Evolutionary conservation across 2,888 invertebrate species (phyloP), one percentile per base, ranked within the genome.

Genomic region (Pterostichus madidus): DNA sequence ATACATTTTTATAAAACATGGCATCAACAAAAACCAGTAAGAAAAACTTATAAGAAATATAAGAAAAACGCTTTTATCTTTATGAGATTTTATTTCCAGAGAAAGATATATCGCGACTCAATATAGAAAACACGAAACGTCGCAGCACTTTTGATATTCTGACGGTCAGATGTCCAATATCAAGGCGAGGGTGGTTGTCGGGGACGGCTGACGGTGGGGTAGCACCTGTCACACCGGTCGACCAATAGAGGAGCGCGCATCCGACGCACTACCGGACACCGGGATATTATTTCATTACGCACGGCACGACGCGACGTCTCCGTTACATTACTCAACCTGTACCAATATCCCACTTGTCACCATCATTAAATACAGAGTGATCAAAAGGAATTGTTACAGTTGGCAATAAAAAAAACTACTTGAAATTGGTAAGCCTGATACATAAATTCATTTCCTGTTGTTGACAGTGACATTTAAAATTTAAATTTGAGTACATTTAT

Each of bases 91-190:
- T 39, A 39, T 39, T 39, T 52, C 52, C n/a, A 52, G n/a, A 13
- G 10, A n/a, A 49, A 49, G 13, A 52, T 13, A 52, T 52, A 46
- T 11, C 8, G 46, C 4, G 46, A 46, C 11, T 46, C 46, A 46
- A 46, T 46, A 52, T 39, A 39, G 39, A 39, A 39, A 39, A 39
- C 39, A 39, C 39, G 53, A 17, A 13, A 53, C 13, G 13, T 7
- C n/a, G 53, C 0, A 53, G 53, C 17, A 53, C 53, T 53, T 53
- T 83, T 83, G 83, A 83, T 83, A 53, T 83, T 83, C 75, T 44
- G 82, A 76, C 31, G 64, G 53, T 49, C 73, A 71, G 52, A 81
- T 81, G 53, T 81, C 81, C 81, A 81, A 81, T 81, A 81, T 68
- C n/a, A 2, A 11, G 6, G 53, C 53, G 53, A 11, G 17, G 59